Conservation (phyloP, 2,113 vertebrate species). For the Ophthalmolycus amberensis region DNA sequence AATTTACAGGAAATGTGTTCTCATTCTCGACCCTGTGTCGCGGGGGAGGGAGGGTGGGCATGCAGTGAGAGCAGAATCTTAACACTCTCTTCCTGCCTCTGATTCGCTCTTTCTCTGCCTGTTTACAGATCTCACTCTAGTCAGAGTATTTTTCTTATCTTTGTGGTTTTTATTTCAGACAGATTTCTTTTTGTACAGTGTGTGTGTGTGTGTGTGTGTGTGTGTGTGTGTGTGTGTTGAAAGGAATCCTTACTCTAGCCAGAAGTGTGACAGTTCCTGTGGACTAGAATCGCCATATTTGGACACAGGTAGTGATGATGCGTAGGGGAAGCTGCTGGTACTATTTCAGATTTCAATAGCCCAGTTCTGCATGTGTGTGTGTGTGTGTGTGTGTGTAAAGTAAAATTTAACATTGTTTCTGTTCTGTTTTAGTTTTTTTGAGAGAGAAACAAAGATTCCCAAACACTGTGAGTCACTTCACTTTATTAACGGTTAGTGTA, state of each 20-base stretch:
- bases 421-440: conserved; percentile 21
- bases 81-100: not conserved
- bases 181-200: not conserved
- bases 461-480: not conserved
- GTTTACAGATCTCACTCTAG: not conserved
- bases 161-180: not conserved
- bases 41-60: conserved; percentile 1
- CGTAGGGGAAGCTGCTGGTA: conserved; percentile 10
- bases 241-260: conserved; percentile 31
- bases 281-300: conserved; percentile 53
- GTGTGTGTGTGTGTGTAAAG: not conserved
- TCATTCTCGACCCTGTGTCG: not conserved
- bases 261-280: conserved; percentile 43
- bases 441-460: conserved; percentile 1
- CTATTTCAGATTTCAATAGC: conserved; percentile 24
- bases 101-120: not conserved
- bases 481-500: not conserved
- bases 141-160: not conserved
- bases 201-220: conserved; percentile 2
- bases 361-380: conserved; percentile 15
- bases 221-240: conserved; percentile 9
- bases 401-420: conserved; percentile 30
- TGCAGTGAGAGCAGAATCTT: conserved; percentile 22
- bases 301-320: conserved; percentile 44
- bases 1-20: conserved; percentile 57